Evolutionary conservation across 1,140 invertebrate species (phyloP), one percentile per base, ranked within the genome.

Genomic region (Cephus cinctus): DNA sequence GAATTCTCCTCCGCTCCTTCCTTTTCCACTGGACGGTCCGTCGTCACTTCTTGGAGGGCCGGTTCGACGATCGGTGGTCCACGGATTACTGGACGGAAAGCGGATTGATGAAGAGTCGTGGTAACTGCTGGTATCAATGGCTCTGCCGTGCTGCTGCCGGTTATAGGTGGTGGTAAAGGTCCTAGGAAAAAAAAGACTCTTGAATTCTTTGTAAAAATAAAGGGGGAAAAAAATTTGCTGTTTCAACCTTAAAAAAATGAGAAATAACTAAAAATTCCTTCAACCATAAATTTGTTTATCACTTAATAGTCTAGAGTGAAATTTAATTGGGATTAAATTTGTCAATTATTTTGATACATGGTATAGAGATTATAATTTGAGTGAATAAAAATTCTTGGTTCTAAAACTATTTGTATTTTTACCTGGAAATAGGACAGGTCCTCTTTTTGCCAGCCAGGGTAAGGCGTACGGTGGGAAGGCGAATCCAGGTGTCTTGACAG

Each of bases 61-160:
- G 59, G 45, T 35, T 72, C 67, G 8, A 65, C 42, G 6, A 67
- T 55, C n/a, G 61, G 60, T 2, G 66, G 63, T 4, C 59, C 60
- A 25, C 71, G 69, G 44, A 73, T 66, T 0, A 86, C 84, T 5
- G 84, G 84, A 48, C 82, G 81, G 59, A 86, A 86, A n/a, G 84
- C 84, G 4, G 83, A 86, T 47, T 81, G 80, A 62, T 82, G 80
- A 27, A 71, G 54, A 15, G 60, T 47, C 34, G 54, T 62, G 20
- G 63, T 61, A 34, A 66, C 64, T 25, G 69, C 49, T 4, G 69
- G 50, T 43, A 71, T 56, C n/a, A 71, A 31, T 3, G 67, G 57
- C 35, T 73, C 71, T 16, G 57, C 55, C 30, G 69, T 57, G 43
- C 41, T 57, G 22, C 64, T 47, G 5, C 65, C 64, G 42, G 61